A percentile compares a stretch with the other conserved stretches of the same genome.
Conservation (phyloP, 1,140 invertebrate genomes). For the Bradynema listronoti region DNA sequence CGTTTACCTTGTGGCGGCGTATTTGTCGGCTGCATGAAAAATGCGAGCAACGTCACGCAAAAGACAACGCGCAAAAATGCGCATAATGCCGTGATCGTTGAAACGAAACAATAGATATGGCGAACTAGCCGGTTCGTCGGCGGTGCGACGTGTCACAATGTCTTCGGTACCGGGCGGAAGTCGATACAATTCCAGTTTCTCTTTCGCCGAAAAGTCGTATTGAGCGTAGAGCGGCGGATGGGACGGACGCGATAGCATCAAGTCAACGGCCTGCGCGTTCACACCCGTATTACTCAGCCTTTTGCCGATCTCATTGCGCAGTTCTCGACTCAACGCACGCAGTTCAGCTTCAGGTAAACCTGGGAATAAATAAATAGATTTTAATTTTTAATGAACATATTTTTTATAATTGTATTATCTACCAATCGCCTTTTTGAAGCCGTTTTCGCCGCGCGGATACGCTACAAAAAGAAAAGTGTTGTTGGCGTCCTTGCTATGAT, state of each 20-base stretch:
- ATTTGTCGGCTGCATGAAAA: constrained; percentile 39
- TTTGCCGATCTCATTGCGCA: constrained; percentile 27
- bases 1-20: constrained; percentile 22
- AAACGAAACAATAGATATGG: constrained; percentile 43
- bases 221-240: constrained; percentile 33
- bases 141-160: constrained; percentile 18
- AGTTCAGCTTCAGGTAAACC: constrained; percentile 11
- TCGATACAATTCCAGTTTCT: constrained; percentile 46
- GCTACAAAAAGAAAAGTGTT: constrained; percentile 47
- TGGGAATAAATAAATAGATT: too few species aligned
- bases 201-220: constrained; percentile 43
- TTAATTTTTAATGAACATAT: too few species aligned
- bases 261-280: constrained; percentile 16
- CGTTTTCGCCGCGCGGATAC: constrained; percentile 34
- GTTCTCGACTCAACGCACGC: constrained; percentile 21
- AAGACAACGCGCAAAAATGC: constrained; percentile 48
- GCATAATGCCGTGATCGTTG: constrained; percentile 35
- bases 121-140: too few species aligned
- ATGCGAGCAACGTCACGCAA: constrained; percentile 25
- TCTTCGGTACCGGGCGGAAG: constrained; percentile 34
- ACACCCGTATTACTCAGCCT: constrained; percentile 20
- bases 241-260: constrained; percentile 31
- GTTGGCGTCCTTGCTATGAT: constrained; percentile 29
- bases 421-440: constrained; percentile 29
- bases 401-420: too few species aligned